Evolutionary conservation across 2,113 vertebrate species (phyloP).

Genomic region (Equus quagga): DNA sequence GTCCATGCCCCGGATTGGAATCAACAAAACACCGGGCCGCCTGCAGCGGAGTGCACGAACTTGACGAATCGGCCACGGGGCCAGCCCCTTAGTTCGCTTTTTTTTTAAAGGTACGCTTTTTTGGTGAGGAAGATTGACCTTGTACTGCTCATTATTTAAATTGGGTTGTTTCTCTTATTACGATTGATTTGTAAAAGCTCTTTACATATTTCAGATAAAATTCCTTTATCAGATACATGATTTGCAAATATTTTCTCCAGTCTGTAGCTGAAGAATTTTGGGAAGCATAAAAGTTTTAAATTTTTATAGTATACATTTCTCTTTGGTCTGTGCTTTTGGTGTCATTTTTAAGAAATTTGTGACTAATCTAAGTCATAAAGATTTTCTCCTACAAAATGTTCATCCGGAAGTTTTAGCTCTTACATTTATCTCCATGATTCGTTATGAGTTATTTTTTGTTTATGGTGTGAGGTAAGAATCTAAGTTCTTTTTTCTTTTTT

Average conservation of each 20-base stretch:
- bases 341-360: not conserved
- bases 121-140: too few relatives aligned
- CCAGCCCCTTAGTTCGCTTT: too few relatives aligned
- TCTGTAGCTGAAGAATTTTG: not conserved
- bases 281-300: not conserved
- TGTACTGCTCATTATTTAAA: not conserved
- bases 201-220: not conserved
- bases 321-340: not conserved
- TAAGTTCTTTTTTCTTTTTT: not conserved
- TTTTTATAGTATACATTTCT: not conserved
- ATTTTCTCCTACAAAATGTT: not conserved
- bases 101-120: too few relatives aligned
- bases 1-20: too few relatives aligned
- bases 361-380: not conserved
- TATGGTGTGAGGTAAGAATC: not conserved
- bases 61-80: too few relatives aligned
- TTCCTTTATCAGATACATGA: not conserved
- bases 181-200: not conserved
- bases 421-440: not conserved
- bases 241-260: not conserved
- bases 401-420: not conserved
- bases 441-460: not conserved
- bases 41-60: too few relatives aligned
- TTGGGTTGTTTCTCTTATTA: not conserved
- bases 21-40: too few relatives aligned